phyloP scores from a whole-genome alignment of 2,797 vertebrate species.

The Gymnothorax javanicus region DNA sequence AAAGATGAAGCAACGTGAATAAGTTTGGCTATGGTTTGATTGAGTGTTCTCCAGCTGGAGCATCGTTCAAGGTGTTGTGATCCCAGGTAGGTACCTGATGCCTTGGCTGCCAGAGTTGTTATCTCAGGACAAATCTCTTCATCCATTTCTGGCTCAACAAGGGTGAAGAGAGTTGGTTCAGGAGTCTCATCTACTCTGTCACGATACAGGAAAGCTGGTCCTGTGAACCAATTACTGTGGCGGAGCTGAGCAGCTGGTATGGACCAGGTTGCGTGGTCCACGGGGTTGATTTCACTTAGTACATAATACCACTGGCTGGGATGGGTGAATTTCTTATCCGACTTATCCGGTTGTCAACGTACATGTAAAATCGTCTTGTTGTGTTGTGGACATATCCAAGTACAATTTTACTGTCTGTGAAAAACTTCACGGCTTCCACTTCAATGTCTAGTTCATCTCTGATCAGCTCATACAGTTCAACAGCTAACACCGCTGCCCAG shows the following conservation, averaged over 20 bases:
- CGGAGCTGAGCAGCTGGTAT: neutral
- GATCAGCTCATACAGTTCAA: no score
- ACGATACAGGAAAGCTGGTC: neutral
- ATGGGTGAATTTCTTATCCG: neutral
- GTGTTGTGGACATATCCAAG: slow-evolving; percentile 20
- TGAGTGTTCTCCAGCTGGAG: no score
- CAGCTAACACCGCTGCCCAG: no score
- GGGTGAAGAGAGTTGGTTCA: neutral
- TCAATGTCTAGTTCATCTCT: neutral
- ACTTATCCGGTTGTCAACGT: neutral
- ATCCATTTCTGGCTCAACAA: neutral
- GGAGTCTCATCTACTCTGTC: neutral
- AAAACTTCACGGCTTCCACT: neutral
- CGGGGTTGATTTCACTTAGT: neutral
- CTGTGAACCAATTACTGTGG: neutral
- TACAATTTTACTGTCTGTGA: slow-evolving; percentile 12
- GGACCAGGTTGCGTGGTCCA: neutral
- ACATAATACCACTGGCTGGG: slow-evolving; percentile 21
- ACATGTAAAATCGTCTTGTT: neutral
- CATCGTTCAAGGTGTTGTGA: neutral
- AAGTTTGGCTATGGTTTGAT: neutral
- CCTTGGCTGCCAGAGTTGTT: neutral
- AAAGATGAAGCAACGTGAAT: neutral
- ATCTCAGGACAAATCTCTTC: neutral
- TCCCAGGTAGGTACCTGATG: neutral